Evolutionary conservation across 2,888 invertebrate species (phyloP).

Genomic region (Drosophila kanekoi): DNA sequence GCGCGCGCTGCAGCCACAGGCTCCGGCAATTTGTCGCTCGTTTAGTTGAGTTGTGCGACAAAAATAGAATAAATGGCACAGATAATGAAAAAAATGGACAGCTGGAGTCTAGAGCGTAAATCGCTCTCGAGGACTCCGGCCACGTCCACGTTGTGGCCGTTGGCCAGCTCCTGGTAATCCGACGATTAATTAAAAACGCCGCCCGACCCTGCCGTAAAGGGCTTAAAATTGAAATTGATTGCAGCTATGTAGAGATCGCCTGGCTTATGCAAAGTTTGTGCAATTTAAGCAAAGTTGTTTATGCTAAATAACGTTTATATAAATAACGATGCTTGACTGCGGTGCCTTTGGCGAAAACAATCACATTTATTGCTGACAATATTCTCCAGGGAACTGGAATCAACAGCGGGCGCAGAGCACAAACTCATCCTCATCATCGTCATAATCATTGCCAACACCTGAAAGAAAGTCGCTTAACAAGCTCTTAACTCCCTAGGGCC

Average conservation of each 20-base stretch:
- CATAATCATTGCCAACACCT: conserved; percentile 51
- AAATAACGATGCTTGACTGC: conserved; percentile 43
- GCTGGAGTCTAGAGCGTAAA: conserved; percentile 62
- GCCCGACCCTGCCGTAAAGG: conserved; percentile 81
- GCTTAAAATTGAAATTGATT: conserved; percentile 80
- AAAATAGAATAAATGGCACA: conserved; percentile 78
- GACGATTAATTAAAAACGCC: conserved; percentile 84
- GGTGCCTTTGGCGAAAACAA: conserved; percentile 64
- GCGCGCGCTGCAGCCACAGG: conserved; percentile 29
- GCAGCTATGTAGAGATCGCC: conserved; percentile 48
- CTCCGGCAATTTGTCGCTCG: conserved; percentile 80
- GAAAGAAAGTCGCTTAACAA: conserved; percentile 70
- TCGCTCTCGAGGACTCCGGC: conserved; percentile 50
- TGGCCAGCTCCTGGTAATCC: conserved; percentile 73
- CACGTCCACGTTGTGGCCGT: conserved; percentile 28
- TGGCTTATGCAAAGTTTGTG: conserved; percentile 67
- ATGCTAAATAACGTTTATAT: conserved; percentile 68
- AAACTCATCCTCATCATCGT: conserved; percentile 45
- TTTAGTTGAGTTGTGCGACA: conserved; percentile 79
- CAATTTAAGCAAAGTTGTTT: conserved; percentile 64
- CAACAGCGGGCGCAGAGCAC: conserved; percentile 49
- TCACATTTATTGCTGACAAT: conserved; percentile 71
- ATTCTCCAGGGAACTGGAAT: conserved; percentile 64
- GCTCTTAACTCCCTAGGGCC: conserved; percentile 68
- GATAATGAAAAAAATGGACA: conserved; percentile 78